Conservation (phyloP, 2,888 invertebrate genomes). For the Agapostemon virescens region DNA sequence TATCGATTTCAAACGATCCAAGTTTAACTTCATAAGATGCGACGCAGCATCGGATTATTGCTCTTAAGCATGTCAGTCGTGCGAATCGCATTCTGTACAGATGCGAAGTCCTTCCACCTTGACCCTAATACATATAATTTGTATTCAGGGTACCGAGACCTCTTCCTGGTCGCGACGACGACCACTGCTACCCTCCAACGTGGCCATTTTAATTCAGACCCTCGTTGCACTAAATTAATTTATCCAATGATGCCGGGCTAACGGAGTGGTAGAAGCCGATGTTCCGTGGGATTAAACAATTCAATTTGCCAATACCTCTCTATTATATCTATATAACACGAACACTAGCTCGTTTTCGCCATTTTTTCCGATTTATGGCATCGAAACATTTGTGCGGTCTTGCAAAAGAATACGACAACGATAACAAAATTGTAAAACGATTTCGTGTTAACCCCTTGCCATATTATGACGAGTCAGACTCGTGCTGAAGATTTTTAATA, state of each 20-base stretch:
- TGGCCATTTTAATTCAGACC: neutral
- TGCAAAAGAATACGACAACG: no score
- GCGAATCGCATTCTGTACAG: neutral
- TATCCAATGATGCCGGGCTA: neutral
- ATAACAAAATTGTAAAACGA: no score
- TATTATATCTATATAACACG: neutral
- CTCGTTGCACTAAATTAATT: neutral
- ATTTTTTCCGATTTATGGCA: no score
- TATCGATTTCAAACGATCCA: neutral
- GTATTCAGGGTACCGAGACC: neutral
- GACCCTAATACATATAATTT: neutral
- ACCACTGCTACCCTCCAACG: neutral
- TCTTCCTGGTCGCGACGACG: neutral
- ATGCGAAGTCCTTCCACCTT: constrained; percentile 1
- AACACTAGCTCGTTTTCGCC: no score
- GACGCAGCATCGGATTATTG: neutral
- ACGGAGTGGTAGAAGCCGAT: neutral
- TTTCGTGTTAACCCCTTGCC: no score
- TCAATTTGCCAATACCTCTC: neutral
- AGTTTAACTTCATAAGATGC: neutral
- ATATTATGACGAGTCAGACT: no score
- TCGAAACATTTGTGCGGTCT: no score
- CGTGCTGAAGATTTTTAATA: no score
- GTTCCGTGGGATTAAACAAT: no score
- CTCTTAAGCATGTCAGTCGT: neutral